Evolutionary conservation across 2,113 vertebrate species (phyloP), one percentile per base, ranked within the genome.

Genomic region (Helogale parvula): DNA sequence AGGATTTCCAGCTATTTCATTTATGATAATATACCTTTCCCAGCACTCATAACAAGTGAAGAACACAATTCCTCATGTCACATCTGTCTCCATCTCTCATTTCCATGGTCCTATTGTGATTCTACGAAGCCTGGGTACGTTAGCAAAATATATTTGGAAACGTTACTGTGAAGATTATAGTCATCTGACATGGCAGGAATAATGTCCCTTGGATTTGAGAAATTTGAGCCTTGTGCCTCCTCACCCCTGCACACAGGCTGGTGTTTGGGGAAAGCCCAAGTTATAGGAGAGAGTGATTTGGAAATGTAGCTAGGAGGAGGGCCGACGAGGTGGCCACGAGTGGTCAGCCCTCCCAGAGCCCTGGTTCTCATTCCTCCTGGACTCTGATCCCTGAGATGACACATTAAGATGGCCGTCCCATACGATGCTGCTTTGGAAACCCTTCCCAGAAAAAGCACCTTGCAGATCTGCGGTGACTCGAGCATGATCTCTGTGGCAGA

Each of bases 41-140:
- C 25, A 15, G 79, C 89, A 83, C 25, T 31, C 33, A 95, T 47
- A 93, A 57, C 74, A 91, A 97, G 85, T 21, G 31, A 85, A 92
- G 96, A 96, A 97, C 41, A 38, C 50, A 96, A 94, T 95, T 97
- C 57, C 94, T 94, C 69, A 80, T 68, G 79, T 94, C 74, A 71
- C n/a, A 23, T 84, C 86, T 52, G n/a, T 84, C 74, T 96, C 35
- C 57, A 10, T 71, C 93, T 92, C 38, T 96, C 92, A 84, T 83
- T 88, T 96, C 93, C 90, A 77, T 52, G 41, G 72, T 92, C 74
- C 83, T 79, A 1, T 69, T 87, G 33, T 76, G 41, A 93, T 83
- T 93, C 87, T 41, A 41, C 29, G 71, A 47, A 88, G 33, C 79
- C 57, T 54, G 4, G 23, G 35, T 83, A 82, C 33, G 72, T 96